These are phyloP conservation scores for Liparis tanakae DNA, from an alignment of 2,797 vertebrate genomes.

Conservation along the genomic window DNA sequence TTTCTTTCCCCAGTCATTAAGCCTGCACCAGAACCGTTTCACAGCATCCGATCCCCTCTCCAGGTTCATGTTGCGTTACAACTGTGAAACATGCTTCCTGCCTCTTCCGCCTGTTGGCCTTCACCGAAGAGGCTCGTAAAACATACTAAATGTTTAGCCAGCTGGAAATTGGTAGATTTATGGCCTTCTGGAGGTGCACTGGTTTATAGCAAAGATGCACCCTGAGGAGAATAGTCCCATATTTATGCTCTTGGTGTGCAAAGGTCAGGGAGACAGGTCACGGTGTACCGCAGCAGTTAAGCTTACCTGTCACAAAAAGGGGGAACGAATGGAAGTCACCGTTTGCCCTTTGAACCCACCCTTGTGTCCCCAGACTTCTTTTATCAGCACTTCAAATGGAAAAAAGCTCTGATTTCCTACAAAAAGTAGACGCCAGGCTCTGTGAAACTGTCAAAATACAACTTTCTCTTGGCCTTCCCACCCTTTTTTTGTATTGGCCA, in stretches of 20 bases:
- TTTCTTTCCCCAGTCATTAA: slow-evolving; percentile 30
- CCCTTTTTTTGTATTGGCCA: neutral
- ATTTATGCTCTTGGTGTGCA: slow-evolving; percentile 47
- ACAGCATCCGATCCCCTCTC: neutral
- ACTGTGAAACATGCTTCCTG: slow-evolving; percentile 31
- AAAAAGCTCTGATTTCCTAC: slow-evolving; percentile 6
- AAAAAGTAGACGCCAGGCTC: neutral
- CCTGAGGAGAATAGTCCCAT: slow-evolving; percentile 30
- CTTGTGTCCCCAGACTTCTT: neutral
- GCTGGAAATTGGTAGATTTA: slow-evolving; percentile 46
- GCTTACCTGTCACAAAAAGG: slow-evolving; percentile 41
- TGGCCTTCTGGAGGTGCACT: slow-evolving; percentile 16
- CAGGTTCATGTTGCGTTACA: slow-evolving; percentile 29
- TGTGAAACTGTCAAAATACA: neutral
- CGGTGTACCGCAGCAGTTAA: slow-evolving; percentile 22
- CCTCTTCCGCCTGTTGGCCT: slow-evolving; percentile 44
- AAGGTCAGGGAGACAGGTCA: slow-evolving; percentile 52
- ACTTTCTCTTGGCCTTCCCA: neutral
- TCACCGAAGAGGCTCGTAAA: slow-evolving; percentile 50
- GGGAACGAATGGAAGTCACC: slow-evolving; percentile 8
- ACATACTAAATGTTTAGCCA: slow-evolving; percentile 50
- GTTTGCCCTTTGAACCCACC: slow-evolving; percentile 33
- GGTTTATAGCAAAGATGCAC: slow-evolving; percentile 34
- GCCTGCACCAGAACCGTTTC: slow-evolving; percentile 5
- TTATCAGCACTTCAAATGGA: slow-evolving; percentile 12